Evolutionary conservation across 2,797 vertebrate genomes (phyloP).

Genomic region (Merluccius polli): DNA sequence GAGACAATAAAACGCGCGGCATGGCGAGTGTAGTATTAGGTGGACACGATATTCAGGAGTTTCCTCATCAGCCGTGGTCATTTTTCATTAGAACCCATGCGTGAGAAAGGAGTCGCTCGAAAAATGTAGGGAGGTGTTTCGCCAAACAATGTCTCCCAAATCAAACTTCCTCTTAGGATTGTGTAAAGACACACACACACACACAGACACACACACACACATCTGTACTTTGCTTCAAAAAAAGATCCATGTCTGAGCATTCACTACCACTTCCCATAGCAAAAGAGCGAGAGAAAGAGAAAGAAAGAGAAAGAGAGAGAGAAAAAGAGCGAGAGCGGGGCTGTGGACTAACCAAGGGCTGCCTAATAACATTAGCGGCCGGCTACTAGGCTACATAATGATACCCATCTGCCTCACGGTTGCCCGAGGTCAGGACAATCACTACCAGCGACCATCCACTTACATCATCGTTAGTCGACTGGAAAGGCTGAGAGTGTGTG

Average conservation of each 20-base stretch:
- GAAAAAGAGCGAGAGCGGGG: neutral
- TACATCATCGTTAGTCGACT: slow-evolving; percentile 43
- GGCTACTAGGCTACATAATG: slow-evolving; percentile 37
- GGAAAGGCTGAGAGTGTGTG: slow-evolving; percentile 20
- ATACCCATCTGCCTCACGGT: slow-evolving; percentile 50
- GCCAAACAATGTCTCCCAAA: neutral
- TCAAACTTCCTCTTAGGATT: neutral
- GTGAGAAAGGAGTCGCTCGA: neutral
- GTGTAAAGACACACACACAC: too few species aligned
- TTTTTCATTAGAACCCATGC: neutral
- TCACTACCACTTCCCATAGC: neutral
- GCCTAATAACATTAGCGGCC: slow-evolving; percentile 42
- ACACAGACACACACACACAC: too few species aligned
- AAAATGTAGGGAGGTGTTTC: neutral
- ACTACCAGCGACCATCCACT: slow-evolving; percentile 34
- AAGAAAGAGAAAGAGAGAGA: too few species aligned
- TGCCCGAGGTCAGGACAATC: slow-evolving; percentile 39
- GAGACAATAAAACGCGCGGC: neutral
- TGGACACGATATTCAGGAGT: neutral
- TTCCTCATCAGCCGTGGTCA: neutral
- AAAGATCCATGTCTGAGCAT: neutral
- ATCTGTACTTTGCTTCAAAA: neutral
- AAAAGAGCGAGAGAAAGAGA: neutral
- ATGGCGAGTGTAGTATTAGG: neutral
- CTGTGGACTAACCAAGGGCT: slow-evolving; percentile 2